Conservation (phyloP, 2,797 vertebrate genomes). For the Ispidina lecontei region DNA sequence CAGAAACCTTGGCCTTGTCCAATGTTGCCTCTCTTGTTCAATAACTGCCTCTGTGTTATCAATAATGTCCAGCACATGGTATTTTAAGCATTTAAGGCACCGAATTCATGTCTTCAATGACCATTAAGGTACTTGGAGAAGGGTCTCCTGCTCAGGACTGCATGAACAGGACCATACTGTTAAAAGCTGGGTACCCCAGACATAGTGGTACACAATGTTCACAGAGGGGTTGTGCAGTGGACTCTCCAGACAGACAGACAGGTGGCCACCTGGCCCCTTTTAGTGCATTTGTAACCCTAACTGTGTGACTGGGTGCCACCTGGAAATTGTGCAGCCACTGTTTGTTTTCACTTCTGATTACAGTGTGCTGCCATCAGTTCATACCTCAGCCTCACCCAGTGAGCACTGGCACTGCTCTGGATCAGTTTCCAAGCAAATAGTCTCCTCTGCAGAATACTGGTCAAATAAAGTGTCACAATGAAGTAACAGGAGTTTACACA, state of each 20-base stretch:
- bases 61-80: not conserved
- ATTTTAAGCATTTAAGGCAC: not conserved
- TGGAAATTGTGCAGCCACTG: not conserved
- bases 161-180: not conserved
- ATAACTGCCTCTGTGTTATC: not conserved
- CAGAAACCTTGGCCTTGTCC: not conserved
- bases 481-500: not conserved
- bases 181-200: not conserved
- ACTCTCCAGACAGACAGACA: not conserved
- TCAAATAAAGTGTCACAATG: not conserved
- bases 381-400: not conserved
- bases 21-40: not conserved
- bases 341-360: not conserved
- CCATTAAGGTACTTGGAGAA: not conserved
- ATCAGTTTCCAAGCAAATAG: not conserved
- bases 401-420: not conserved
- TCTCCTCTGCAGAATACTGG: not conserved
- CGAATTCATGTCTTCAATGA: not conserved
- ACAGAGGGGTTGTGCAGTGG: not conserved
- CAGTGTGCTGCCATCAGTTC: not conserved
- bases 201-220: not conserved
- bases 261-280: not conserved
- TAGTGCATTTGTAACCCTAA: not conserved
- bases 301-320: not conserved
- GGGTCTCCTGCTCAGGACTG: not conserved